A percentile compares a stretch with the other conserved stretches of the same genome.
phyloP scores from a whole-genome alignment of 2,888 invertebrate species.

The Drosophila atroscutellata region DNA sequence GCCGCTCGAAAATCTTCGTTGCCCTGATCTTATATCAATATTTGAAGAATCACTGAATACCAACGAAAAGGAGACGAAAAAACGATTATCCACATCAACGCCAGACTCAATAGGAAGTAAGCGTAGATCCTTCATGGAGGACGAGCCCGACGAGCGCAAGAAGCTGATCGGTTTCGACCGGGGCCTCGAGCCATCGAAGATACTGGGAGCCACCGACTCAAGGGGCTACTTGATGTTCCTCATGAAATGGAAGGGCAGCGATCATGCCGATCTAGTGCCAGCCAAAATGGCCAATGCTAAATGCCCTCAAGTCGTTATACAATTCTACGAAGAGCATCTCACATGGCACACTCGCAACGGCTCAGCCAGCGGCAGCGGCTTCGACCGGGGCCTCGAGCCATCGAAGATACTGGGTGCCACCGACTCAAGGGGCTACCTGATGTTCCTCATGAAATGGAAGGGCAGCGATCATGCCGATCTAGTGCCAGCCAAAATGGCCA shows the following conservation, averaged over 20 bases:
- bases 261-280: constrained; percentile 95
- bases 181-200: constrained; percentile 93
- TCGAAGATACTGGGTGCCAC: constrained; percentile 95
- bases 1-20: constrained; percentile 96
- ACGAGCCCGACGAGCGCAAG: constrained; percentile 82
- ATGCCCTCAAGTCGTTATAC: constrained; percentile 95
- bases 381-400: constrained; percentile 92
- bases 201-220: constrained; percentile 95
- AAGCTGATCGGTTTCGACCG: constrained; percentile 90
- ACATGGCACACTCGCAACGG: constrained; percentile 90
- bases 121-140: constrained; percentile 85
- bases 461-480: constrained; percentile 96
- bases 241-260: constrained; percentile 97
- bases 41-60: constrained; percentile 93
- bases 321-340: constrained; percentile 95
- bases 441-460: constrained; percentile 98
- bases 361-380: constrained; percentile 85
- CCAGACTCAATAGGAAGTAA: constrained; percentile 85
- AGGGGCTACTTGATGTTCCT: constrained; percentile 96
- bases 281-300: constrained; percentile 93
- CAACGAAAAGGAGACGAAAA: constrained; percentile 85
- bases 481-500: constrained; percentile 94
- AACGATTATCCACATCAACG: constrained; percentile 77
- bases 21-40: constrained; percentile 93
- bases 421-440: constrained; percentile 95